These are phyloP conservation scores for Cheilosia grossa DNA, from an alignment of 2,888 invertebrate species.

Conservation along the genomic window DNA sequence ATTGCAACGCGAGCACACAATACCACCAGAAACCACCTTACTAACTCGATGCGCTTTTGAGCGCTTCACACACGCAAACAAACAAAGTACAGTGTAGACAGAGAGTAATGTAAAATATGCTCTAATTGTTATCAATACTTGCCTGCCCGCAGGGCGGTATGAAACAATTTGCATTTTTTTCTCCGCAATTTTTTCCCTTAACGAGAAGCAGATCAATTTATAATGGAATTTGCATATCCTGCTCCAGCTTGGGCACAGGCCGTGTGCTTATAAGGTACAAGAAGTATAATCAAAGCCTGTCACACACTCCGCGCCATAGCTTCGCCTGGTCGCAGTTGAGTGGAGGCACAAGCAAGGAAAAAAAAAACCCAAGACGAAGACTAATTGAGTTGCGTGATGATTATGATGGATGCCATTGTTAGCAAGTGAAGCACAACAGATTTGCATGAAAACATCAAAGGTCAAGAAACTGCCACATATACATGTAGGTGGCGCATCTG, in stretches of 20 bases:
- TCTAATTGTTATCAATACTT: constrained; percentile 52
- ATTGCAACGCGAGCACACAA: constrained; percentile 1
- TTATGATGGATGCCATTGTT: constrained; percentile 42
- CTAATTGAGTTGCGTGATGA: constrained; percentile 44
- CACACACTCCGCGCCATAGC: neutral
- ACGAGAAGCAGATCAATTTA: constrained; percentile 19
- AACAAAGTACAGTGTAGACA: neutral
- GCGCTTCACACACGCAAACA: neutral
- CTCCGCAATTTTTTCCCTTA: neutral
- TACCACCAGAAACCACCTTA: neutral
- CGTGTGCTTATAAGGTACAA: neutral
- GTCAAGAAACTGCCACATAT: constrained; percentile 17
- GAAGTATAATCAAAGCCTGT: neutral
- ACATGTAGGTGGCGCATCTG: neutral
- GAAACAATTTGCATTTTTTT: constrained; percentile 42
- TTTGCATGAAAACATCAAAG: constrained; percentile 25
- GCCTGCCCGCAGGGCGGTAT: constrained; percentile 9
- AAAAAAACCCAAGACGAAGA: neutral
- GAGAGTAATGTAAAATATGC: constrained; percentile 7
- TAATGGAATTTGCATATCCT: neutral
- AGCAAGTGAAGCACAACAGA: constrained; percentile 8
- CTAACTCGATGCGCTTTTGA: constrained; percentile 31
- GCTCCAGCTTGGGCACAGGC: neutral
- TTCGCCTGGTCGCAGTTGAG: neutral
- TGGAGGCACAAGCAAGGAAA: neutral